A percentile compares a stretch with the other conserved stretches of the same genome.
Evolutionary conservation across 2,797 vertebrate genomes (phyloP).

Genomic region (Centropyge bicolor): DNA sequence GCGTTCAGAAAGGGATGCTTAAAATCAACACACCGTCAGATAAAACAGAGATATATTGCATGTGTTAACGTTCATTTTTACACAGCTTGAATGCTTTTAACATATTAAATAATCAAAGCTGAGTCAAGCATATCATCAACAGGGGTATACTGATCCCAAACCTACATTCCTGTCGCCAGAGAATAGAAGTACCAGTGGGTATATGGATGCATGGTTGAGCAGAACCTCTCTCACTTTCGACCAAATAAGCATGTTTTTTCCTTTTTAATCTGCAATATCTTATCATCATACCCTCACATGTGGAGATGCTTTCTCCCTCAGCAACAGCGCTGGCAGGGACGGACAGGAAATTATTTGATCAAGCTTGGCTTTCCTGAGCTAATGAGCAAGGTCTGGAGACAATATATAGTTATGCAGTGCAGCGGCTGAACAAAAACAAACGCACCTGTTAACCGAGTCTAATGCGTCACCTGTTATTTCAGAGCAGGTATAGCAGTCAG

Average conservation of each 20-base stretch:
- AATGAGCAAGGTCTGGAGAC: constrained; percentile 71
- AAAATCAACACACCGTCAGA: constrained; percentile 1
- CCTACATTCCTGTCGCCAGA: neutral
- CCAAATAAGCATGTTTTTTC: constrained; percentile 1
- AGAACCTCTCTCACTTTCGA: constrained; percentile 14
- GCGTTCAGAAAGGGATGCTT: neutral
- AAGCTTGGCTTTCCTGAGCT: constrained; percentile 71
- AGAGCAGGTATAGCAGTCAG: constrained; percentile 79
- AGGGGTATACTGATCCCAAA: constrained; percentile 1
- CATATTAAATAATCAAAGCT: neutral
- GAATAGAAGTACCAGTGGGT: neutral
- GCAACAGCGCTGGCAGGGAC: constrained; percentile 47
- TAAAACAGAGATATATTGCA: neutral
- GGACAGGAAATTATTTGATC: constrained; percentile 63
- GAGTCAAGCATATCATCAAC: neutral
- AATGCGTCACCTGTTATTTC: constrained; percentile 76
- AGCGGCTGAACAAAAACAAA: constrained; percentile 69
- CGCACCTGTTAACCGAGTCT: constrained; percentile 76
- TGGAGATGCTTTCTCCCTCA: neutral
- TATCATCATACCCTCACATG: constrained; percentile 8
- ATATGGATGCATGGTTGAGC: constrained; percentile 12
- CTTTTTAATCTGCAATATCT: constrained; percentile 6
- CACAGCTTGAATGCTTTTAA: constrained; percentile 4
- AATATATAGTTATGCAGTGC: constrained; percentile 62
- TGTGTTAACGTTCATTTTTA: neutral